Evolutionary conservation across 2,797 vertebrate genomes (phyloP), one percentile per base, ranked within the genome.

Genomic region (Darevskia nairensis): DNA sequence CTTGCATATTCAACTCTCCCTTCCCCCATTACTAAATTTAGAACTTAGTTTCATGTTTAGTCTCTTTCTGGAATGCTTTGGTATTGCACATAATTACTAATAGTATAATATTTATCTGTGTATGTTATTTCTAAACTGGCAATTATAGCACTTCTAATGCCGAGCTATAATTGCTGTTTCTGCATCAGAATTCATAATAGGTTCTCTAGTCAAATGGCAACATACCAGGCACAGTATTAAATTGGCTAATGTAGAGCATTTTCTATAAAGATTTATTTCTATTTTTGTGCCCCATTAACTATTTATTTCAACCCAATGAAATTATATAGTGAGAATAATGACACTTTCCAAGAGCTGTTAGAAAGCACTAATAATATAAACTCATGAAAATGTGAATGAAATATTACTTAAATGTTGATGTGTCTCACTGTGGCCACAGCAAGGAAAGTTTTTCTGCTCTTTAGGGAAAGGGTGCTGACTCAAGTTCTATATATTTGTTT

Each of bases 91-190:
- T 80, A 44, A 21, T 66, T 61, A 0, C 78, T 83, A 78, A 35
- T 68, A 15, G 32, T 10, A 21, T 76, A 64, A 41, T 35, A 32
- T 72, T 46, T 87, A 55, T 83, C 72, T 17, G 29, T 32, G 21
- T 9, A 35, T 19, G 23, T 7, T 85, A 23, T 72, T 80, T 41
- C 80, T 82, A 82, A 72, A 0, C 0, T 15, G 21, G 59, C 7
- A 21, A 84, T 72, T 79, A 82, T 69, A 84, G 66, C 79, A 35
- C 41, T 17, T 64, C 59, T 75, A 72, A 8, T 0, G 2, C 27
- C 79, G 64, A 29, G n/a, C 64, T 82, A 44, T 83, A 91, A 71
- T 76, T 88, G 69, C 41, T 74, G 61, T 90, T 84, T 69, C 44
- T 88, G 72, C 55, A 41, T 75, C 2, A 0, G 69, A 64, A 75